Percentiles rank a stretch among this genome's conserved stretches.
phyloP scores from a whole-genome alignment of 2,888 invertebrate genomes.

The Zootermopsis nevadensis region DNA sequence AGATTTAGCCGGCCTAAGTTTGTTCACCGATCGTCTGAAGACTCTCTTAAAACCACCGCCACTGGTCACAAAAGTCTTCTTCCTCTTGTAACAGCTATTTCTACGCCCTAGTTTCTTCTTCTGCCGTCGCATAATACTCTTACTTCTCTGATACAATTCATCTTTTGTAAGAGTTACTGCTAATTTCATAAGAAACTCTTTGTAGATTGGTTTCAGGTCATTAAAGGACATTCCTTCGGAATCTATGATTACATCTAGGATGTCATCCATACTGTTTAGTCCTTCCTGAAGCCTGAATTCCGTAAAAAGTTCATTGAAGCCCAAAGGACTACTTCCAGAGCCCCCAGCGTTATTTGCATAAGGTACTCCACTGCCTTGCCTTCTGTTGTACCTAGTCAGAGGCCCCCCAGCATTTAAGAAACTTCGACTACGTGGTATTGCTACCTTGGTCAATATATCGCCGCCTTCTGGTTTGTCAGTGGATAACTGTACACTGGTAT shows the following conservation, averaged over 20 bases:
- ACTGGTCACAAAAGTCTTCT: constrained; percentile 68
- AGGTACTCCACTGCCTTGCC: constrained; percentile 26
- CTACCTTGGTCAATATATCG: constrained; percentile 86
- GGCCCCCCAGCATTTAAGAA: constrained; percentile 82
- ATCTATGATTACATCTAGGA: constrained; percentile 88
- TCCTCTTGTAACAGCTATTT: constrained; percentile 62
- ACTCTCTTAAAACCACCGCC: constrained; percentile 70
- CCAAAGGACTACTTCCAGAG: constrained; percentile 82
- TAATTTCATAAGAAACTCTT: constrained; percentile 87
- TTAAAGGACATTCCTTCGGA: constrained; percentile 94
- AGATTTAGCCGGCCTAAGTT: constrained; percentile 52
- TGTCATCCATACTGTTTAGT: constrained; percentile 87
- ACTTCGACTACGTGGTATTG: constrained; percentile 86
- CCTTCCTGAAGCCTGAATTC: constrained; percentile 90
- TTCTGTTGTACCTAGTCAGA: constrained; percentile 70
- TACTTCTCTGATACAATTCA: constrained; percentile 89
- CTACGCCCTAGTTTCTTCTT: constrained; percentile 75
- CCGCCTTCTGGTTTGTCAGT: constrained; percentile 64
- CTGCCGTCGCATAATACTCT: constrained; percentile 88
- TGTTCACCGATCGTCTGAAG: constrained; percentile 68
- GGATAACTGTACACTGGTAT: constrained; percentile 35
- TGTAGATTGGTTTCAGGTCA: constrained; percentile 90
- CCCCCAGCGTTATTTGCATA: constrained; percentile 32
- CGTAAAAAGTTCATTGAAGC: constrained; percentile 88
- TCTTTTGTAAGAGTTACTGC: constrained; percentile 92